Percentiles rank a stretch among this genome's conserved stretches.
These are phyloP conservation scores for Spilarctia lutea DNA, from an alignment of 2,888 invertebrate species.

Conservation along the genomic window DNA sequence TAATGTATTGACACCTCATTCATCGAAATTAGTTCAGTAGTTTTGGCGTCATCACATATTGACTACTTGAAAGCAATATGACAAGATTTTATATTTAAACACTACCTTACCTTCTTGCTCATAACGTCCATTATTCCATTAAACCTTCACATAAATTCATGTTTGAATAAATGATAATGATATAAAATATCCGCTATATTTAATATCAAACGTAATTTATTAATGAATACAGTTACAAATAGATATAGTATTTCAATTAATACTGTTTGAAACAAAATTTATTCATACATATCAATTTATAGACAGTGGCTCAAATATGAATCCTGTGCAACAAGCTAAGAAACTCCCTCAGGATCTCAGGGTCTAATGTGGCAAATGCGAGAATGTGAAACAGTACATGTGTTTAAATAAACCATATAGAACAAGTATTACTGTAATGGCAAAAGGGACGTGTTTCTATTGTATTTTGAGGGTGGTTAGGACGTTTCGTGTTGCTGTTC, in stretches of 20 bases:
- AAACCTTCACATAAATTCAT: background rate
- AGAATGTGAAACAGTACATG: slow-evolving; percentile 42
- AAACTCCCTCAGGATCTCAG: slow-evolving; percentile 83
- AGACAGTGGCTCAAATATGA: slow-evolving; percentile 82
- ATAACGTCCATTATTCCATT: background rate
- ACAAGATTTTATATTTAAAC: background rate
- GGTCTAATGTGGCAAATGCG: slow-evolving; percentile 67
- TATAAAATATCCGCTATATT: background rate
- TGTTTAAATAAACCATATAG: slow-evolving; percentile 15
- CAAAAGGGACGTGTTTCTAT: slow-evolving; percentile 50
- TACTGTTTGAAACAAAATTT: slow-evolving; percentile 40
- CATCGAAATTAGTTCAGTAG: too few species aligned
- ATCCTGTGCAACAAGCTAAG: slow-evolving; percentile 83
- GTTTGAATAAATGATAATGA: too few species aligned
- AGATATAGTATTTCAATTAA: slow-evolving; percentile 48
- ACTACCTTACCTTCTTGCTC: background rate
- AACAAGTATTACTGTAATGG: slow-evolving; percentile 25
- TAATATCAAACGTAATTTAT: background rate
- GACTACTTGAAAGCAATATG: background rate
- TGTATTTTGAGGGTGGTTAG: slow-evolving; percentile 49
- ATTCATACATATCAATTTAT: slow-evolving; percentile 70
- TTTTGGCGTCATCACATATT: background rate
- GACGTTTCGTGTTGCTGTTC: slow-evolving; percentile 52
- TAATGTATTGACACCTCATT: too few species aligned
- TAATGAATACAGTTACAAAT: slow-evolving; percentile 3